phyloP scores from a whole-genome alignment of 2,113 vertebrate species.

The Cepphus grylle region DNA sequence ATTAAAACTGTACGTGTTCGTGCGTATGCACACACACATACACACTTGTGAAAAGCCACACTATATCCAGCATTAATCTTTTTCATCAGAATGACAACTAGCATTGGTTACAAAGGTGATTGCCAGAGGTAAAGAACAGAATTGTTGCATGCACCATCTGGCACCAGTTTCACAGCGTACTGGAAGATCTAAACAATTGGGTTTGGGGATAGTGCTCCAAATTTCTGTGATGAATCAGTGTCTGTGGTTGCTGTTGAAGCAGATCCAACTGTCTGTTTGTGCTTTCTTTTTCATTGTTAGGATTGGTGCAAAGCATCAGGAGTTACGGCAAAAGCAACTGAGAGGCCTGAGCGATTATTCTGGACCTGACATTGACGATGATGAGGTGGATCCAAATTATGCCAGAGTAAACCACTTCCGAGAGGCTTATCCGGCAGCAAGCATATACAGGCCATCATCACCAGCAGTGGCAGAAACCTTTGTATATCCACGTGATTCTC shows the following conservation, averaged over 20 bases:
- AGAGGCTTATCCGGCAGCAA: slow-evolving; percentile 69
- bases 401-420: slow-evolving; percentile 92
- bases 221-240: neutral
- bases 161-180: neutral
- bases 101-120: neutral
- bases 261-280: neutral
- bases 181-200: neutral
- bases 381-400: slow-evolving; percentile 93
- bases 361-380: slow-evolving; percentile 87
- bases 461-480: slow-evolving; percentile 60
- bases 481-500: slow-evolving; percentile 62
- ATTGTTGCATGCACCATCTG: neutral
- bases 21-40: neutral
- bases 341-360: slow-evolving; percentile 73
- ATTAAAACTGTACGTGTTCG: neutral
- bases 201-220: neutral
- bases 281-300: slow-evolving; percentile 68
- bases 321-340: slow-evolving; percentile 81
- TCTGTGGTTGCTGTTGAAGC: neutral
- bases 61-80: neutral
- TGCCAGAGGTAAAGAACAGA: neutral
- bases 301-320: slow-evolving; percentile 88
- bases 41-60: neutral
- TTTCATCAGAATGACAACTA: neutral
- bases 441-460: slow-evolving; percentile 72